Percentiles rank a stretch among this genome's conserved stretches.
Evolutionary conservation across 2,113 vertebrate genomes (phyloP).

Genomic region (Cairina moschata): DNA sequence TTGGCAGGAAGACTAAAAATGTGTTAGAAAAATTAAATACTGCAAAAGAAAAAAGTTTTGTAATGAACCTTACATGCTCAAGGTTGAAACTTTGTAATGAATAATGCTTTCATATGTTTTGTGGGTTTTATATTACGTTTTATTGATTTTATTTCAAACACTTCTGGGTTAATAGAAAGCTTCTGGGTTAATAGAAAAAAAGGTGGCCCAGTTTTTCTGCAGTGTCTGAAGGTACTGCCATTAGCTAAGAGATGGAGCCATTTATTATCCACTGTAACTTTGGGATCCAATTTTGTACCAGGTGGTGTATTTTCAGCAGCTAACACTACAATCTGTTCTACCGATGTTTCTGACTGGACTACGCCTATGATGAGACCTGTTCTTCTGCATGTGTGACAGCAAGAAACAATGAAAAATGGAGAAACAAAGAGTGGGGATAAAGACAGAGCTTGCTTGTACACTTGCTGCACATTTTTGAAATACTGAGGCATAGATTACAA

Average conservation of each 20-base stretch:
- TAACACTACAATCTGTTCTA: neutral
- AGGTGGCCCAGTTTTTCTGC: neutral
- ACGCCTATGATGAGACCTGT: neutral
- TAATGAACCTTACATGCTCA: neutral
- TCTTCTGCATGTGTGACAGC: neutral
- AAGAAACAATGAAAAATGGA: neutral
- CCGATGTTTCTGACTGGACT: rapidly evolving
- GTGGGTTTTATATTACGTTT: neutral
- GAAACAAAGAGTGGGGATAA: neutral
- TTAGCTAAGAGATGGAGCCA: neutral
- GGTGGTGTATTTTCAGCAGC: neutral
- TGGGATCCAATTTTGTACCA: neutral
- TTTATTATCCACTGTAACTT: neutral
- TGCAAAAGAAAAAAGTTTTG: neutral
- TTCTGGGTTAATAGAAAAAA: neutral
- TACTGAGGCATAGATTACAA: neutral
- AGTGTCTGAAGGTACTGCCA: neutral
- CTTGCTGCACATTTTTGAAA: neutral
- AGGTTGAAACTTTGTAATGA: neutral
- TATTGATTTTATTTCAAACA: neutral
- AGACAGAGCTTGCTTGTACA: neutral
- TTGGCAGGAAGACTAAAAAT: neutral
- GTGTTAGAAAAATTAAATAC: neutral
- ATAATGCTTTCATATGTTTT: neutral
- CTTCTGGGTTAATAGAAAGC: neutral